Evolutionary conservation across 2,113 vertebrate species (phyloP).

Genomic region (Podiceps cristatus): DNA sequence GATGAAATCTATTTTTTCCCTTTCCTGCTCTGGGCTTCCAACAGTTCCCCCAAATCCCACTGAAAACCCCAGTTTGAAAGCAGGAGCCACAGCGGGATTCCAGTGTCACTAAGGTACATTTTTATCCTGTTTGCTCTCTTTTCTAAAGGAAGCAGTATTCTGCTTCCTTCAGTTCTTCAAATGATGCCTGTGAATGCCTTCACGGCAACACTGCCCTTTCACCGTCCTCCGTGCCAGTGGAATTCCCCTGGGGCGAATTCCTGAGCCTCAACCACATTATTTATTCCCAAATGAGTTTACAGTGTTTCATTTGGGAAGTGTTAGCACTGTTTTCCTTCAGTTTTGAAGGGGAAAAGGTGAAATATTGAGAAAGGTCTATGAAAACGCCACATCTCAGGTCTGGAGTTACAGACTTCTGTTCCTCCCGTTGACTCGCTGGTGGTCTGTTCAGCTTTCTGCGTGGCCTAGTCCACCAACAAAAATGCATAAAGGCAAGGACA

Average conservation of each 20-base stretch:
- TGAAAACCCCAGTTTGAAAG: not conserved
- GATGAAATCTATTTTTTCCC: not conserved
- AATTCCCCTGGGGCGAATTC: constrained; percentile 19
- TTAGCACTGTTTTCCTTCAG: not conserved
- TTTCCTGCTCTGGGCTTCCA: not conserved
- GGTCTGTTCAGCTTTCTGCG: not conserved
- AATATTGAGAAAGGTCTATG: not conserved
- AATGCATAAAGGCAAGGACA: not conserved
- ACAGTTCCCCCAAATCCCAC: not conserved
- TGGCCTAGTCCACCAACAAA: not conserved
- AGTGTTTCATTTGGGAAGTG: constrained; percentile 10
- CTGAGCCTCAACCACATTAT: constrained; percentile 30
- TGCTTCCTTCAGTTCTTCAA: constrained; percentile 26
- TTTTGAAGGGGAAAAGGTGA: not conserved
- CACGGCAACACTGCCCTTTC: not conserved
- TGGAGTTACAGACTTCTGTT: not conserved
- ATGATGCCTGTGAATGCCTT: not conserved
- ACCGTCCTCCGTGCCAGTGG: not conserved
- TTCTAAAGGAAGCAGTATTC: constrained; percentile 17
- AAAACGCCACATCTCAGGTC: not conserved
- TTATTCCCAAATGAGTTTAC: constrained; percentile 30
- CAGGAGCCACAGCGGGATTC: not conserved
- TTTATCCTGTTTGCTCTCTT: constrained; percentile 25
- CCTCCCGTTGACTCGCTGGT: not conserved
- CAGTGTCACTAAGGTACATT: not conserved